Percentiles rank a stretch among this genome's conserved stretches.
These are phyloP conservation scores for Gymnobelideus leadbeateri DNA, from an alignment of 2,113 vertebrate genomes.

Conservation along the genomic window DNA sequence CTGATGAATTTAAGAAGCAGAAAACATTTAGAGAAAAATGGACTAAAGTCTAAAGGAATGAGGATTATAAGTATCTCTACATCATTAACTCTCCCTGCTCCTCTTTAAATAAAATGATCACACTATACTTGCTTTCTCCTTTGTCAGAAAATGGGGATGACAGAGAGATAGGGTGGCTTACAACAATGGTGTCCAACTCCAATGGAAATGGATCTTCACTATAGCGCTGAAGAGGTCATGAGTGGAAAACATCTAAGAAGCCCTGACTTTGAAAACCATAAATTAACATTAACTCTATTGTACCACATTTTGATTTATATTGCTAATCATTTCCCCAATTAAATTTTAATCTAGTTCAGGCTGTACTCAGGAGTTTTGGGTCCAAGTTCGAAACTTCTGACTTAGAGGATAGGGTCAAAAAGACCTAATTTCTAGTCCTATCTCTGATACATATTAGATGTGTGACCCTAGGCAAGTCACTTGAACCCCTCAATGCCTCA, in stretches of 20 bases:
- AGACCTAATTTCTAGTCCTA: too few species aligned
- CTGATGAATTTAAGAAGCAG: neutral
- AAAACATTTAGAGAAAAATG: neutral
- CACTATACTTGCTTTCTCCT: neutral
- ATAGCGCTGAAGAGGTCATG: too few species aligned
- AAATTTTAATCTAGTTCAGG: neutral
- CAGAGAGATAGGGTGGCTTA: neutral
- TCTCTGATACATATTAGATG: neutral
- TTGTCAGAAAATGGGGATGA: neutral
- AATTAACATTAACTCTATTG: neutral
- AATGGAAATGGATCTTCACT: neutral
- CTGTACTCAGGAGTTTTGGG: neutral
- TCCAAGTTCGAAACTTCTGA: neutral
- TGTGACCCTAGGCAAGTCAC: neutral
- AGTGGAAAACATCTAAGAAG: too few species aligned
- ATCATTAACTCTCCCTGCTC: neutral
- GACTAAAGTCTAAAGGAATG: neutral
- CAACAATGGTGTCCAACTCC: neutral
- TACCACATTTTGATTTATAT: neutral
- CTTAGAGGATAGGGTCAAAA: neutral
- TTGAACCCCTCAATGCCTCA: too few species aligned
- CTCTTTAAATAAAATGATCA: neutral
- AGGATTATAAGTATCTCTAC: neutral
- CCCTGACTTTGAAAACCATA: neutral
- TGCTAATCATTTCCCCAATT: neutral